phyloP scores from a whole-genome alignment of 2,888 invertebrate genomes.

The Gandaritis pyraliata region DNA sequence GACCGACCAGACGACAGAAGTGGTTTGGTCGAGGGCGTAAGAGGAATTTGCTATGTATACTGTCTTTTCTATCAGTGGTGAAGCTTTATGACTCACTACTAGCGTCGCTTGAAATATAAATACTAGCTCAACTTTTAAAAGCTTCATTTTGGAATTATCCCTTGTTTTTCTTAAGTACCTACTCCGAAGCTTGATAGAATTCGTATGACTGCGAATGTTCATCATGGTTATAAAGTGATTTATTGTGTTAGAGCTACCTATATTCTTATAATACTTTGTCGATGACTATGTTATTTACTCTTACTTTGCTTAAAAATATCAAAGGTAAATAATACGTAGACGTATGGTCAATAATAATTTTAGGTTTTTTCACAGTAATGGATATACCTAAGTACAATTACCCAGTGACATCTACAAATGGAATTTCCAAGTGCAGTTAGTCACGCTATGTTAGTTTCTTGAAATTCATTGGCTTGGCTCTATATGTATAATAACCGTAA shows the following conservation, averaged over 20 bases:
- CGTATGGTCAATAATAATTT: too few relatives aligned
- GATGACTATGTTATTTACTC: background rate
- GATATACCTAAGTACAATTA: too few relatives aligned
- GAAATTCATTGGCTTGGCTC: too few relatives aligned
- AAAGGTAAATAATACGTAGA: too few relatives aligned
- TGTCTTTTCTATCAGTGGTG: conserved; percentile 45
- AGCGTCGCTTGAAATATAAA: conserved; percentile 5
- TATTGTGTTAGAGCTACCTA: too few relatives aligned
- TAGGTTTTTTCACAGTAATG: too few relatives aligned
- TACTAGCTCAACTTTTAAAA: background rate
- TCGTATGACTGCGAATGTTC: background rate
- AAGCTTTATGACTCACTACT: background rate
- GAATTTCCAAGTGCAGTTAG: too few relatives aligned
- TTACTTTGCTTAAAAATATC: background rate
- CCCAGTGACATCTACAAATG: too few relatives aligned
- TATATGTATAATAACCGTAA: too few relatives aligned
- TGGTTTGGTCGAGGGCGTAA: conserved; percentile 46
- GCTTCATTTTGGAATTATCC: background rate
- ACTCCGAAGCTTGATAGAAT: background rate
- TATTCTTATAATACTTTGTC: background rate
- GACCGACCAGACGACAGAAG: conserved; percentile 53
- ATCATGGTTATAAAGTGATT: background rate
- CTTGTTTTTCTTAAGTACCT: background rate
- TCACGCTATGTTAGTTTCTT: too few relatives aligned
- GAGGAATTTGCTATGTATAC: conserved; percentile 49